Percentiles rank a stretch among this genome's conserved stretches.
Conservation (phyloP, 2,888 invertebrate genomes). For the Tineola bisselliella region DNA sequence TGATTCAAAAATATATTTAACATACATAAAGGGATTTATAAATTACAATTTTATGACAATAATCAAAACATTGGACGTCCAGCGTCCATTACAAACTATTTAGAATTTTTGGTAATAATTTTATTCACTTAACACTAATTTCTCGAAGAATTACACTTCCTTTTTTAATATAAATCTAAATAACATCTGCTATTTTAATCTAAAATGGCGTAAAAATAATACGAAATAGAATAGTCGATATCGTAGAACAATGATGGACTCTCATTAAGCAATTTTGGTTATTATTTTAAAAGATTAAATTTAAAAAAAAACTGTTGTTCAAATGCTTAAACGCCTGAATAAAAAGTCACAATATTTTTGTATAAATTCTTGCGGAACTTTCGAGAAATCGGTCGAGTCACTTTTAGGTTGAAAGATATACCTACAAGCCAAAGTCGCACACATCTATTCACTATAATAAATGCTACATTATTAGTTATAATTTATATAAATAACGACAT, state of each 20-base stretch:
- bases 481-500: conserved; percentile 25
- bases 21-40: not conserved
- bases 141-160: not conserved
- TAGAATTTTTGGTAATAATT: no score
- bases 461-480: conserved; percentile 19
- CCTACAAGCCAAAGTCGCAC: not conserved
- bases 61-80: conserved; percentile 23
- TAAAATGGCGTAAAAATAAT: not conserved
- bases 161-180: not conserved
- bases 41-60: not conserved
- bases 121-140: not conserved
- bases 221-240: no score
- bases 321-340: no score
- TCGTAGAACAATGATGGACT: no score
- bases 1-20: not conserved
- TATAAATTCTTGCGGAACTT: not conserved
- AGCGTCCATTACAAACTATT: conserved; percentile 23
- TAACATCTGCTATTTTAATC: not conserved
- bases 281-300: no score
- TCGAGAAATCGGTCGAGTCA: not conserved
- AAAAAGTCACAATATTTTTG: not conserved
- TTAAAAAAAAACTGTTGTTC: no score
- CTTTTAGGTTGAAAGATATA: no score
- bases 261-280: no score
- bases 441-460: conserved; percentile 14